Evolutionary conservation across 2,113 vertebrate genomes (phyloP), one percentile per base, ranked within the genome.

Genomic region (Centropus unirufus): DNA sequence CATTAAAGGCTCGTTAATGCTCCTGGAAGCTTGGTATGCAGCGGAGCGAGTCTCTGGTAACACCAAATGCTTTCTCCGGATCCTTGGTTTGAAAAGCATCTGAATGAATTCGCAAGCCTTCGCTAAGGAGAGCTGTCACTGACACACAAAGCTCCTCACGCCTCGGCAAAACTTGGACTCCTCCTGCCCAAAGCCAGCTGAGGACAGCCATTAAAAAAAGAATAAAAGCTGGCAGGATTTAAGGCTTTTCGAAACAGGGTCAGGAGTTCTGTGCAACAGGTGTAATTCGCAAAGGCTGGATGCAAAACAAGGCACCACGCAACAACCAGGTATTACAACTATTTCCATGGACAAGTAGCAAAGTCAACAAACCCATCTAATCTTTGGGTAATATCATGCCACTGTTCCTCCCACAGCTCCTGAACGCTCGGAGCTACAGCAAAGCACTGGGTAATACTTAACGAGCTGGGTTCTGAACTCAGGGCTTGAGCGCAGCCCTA

Each of bases 21-120:
- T 97, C 82, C 91, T 89, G 52, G 52, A 91, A 94, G 91, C 59
- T 96, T 96, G 95, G 96, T 95, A 97, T 95, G 94, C 96, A 95
- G 93, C 77, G 76, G 46, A 94, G 95, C 24, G 0, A 91, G 90
- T 76, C 92, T 72, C 88, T 29, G 81, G 39, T 61, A 92, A 79
- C 72, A 92, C 90, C 76, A 0, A 79, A 91, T 3, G 27, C 75
- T 93, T 84, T 93, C 79, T 69, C 57, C 67, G 72, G 74, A 95
- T 78, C 92, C 36, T 80, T 92, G 57, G 75, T 94, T 87, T 96
- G 87, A 93, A 96, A 96, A 96, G 80, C 89, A 92, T 93, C 82
- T 64, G 82, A 96, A 93, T 87, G 86, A 96, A 95, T 93, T 87
- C 94, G 88, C 70, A 90, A 92, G 61, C 61, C 40, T 80, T 92